phyloP scores from a whole-genome alignment of 2,888 invertebrate species.

The Nomada goodeniana region DNA sequence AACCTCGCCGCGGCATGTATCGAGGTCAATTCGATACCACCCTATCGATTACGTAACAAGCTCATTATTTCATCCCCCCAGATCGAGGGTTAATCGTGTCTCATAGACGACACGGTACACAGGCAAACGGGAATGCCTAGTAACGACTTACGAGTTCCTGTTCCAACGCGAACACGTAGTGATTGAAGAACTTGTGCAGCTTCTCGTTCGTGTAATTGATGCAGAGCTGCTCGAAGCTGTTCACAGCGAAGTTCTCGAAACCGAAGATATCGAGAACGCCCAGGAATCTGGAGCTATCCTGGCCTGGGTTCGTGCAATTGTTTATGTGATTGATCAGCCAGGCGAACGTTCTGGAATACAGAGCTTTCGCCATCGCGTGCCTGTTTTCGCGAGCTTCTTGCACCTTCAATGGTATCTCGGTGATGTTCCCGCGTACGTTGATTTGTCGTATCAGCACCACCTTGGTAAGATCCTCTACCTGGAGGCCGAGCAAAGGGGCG shows the following conservation, averaged over 20 bases:
- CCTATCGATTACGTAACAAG: constrained; percentile 10
- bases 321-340: constrained; percentile 97
- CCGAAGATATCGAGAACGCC: constrained; percentile 97
- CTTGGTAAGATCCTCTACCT: constrained; percentile 90
- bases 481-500: constrained; percentile 90
- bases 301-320: constrained; percentile 95
- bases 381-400: constrained; percentile 96
- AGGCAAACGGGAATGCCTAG: background rate
- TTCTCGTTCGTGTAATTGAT: constrained; percentile 98
- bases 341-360: constrained; percentile 95
- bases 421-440: constrained; percentile 96
- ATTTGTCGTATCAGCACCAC: constrained; percentile 93
- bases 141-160: constrained; percentile 93
- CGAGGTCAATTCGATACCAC: constrained; percentile 23
- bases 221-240: constrained; percentile 96
- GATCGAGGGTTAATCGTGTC: constrained; percentile 22
- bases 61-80: background rate
- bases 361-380: constrained; percentile 96
- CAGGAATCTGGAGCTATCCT: constrained; percentile 91
- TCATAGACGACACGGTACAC: background rate
- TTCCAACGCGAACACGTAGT: constrained; percentile 97
- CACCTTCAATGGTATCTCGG: constrained; percentile 94
- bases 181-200: constrained; percentile 97
- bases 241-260: constrained; percentile 96
- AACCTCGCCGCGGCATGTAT: background rate